Base-by-base conservation (phyloP, 2,888 invertebrate genomes). In the Orthosia gracilis region DNA sequence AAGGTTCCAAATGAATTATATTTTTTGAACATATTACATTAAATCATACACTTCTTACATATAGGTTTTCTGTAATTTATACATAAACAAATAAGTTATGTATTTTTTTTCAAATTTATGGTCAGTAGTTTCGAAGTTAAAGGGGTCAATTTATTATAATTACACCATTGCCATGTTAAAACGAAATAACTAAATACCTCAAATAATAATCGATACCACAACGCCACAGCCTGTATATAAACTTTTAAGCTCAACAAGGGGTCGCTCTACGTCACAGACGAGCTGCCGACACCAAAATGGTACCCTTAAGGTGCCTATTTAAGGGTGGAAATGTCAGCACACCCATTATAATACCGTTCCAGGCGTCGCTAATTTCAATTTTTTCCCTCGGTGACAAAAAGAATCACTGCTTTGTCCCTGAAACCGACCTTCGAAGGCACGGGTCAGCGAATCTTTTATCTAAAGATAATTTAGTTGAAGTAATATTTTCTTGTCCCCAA, bases 391-490 rank as follows among this genome's bases (percentile, higher is more conserved):
- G 57, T 76, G 59, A 80, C 77, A 78, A 87, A 87, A 87, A 88
- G 85, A 87, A 87, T 85, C 82, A 84, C 72, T 64, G 83, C 87
- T 87, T 90, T 91, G 89, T 90, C 83, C 73, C 72, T 54, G 63
- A 80, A 63, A 86, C 69, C 82, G 82, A 87, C 89, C 90, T 89
- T 90, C 84, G 62, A 66, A 83, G 78, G 58, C 85, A 88, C 87
- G 90, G 90, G 84, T 88, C 88, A 86, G 45, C 31, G 81, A 66
- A 63, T 72, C 87, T 83, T 89, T 90, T 91, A 87, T 89, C 85
- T 87, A 83, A 81, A 84, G 82, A 87, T 87, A 89, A 89, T 89
- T 90, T 89, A 78, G 63, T 86, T 78, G 78, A 67, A 81, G 75
- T 85, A 86, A 84, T 83, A 82, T 88, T 86, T 87, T 75, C 83